Percentiles rank a stretch among this genome's conserved stretches.
Conservation (phyloP, 2,888 invertebrate genomes). For the Lasioglossum malachurum region DNA sequence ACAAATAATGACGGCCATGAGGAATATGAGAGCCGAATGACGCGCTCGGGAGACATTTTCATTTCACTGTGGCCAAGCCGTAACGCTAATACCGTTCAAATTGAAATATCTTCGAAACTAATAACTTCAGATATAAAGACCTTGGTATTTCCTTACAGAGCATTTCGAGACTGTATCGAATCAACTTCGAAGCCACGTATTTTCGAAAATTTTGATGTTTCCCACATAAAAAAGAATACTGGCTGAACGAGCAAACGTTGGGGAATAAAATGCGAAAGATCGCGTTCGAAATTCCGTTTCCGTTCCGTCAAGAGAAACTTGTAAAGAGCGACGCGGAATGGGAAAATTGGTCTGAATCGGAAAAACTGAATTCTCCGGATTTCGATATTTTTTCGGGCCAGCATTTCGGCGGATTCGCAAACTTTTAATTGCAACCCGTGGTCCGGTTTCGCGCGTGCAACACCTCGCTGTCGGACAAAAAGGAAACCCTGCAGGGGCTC, state of each 20-base stretch:
- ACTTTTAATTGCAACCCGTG: conserved; percentile 32
- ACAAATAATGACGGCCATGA: conserved; percentile 10
- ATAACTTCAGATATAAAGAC: neutral
- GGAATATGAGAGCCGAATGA: neutral
- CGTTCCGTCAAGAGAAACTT: neutral
- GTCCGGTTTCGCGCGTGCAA: conserved; percentile 29
- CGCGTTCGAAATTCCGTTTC: neutral
- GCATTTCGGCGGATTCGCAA: neutral
- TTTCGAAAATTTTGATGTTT: neutral
- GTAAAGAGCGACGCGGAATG: neutral
- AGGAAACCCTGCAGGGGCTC: conserved; percentile 45
- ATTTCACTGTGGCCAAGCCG: neutral
- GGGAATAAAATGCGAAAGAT: neutral
- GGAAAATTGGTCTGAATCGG: neutral
- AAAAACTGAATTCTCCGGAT: neutral
- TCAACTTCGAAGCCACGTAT: no score
- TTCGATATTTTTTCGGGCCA: neutral
- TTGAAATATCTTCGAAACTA: neutral
- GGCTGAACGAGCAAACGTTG: no score
- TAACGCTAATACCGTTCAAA: neutral
- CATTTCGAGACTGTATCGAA: neutral
- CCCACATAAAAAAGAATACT: neutral
- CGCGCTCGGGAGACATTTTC: neutral
- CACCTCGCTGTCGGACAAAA: conserved; percentile 31
- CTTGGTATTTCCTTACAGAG: neutral